phyloP scores from a whole-genome alignment of 2,113 vertebrate genomes.

The Lepisosteus osseus region DNA sequence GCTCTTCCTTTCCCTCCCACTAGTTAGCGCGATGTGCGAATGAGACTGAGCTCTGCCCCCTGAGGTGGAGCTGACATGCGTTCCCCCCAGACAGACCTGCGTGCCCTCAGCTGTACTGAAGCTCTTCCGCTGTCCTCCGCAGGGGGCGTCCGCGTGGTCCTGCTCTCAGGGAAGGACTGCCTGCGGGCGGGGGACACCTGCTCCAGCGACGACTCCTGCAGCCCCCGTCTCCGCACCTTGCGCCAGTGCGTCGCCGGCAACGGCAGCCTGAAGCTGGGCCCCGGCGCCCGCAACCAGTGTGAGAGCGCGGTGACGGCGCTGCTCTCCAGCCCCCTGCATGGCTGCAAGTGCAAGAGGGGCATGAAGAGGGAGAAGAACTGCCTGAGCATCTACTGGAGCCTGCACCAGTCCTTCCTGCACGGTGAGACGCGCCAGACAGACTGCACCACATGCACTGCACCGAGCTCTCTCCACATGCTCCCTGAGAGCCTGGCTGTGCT shows the following conservation, averaged over 20 bases:
- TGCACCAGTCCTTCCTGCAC: slow-evolving; percentile 84
- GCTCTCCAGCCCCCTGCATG: slow-evolving; percentile 81
- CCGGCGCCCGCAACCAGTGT: slow-evolving; percentile 81
- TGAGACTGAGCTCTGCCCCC: no score
- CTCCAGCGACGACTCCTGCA: slow-evolving; percentile 81
- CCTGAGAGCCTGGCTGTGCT: no score
- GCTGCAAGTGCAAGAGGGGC: slow-evolving; percentile 86
- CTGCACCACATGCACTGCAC: not conserved
- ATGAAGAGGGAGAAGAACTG: slow-evolving; percentile 94
- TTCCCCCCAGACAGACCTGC: no score
- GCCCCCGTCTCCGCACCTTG: slow-evolving; percentile 84
- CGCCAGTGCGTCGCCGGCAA: slow-evolving; percentile 87
- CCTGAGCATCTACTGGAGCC: slow-evolving; percentile 90
- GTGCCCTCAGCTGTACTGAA: not conserved
- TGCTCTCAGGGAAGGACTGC: slow-evolving; percentile 70
- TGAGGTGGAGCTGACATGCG: no score
- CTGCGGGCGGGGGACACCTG: slow-evolving; percentile 82
- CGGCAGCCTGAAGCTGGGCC: slow-evolving; percentile 81
- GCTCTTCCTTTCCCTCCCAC: no score
- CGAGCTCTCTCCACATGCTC: no score
- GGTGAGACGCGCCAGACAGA: slow-evolving; percentile 55
- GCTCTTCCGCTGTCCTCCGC: slow-evolving; percentile 11
- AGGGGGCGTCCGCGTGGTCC: slow-evolving; percentile 55
- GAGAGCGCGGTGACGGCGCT: slow-evolving; percentile 78
- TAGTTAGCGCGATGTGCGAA: no score